Evolutionary conservation across 1,140 invertebrate genomes (phyloP).

Genomic region (Drosophila pandora): DNA sequence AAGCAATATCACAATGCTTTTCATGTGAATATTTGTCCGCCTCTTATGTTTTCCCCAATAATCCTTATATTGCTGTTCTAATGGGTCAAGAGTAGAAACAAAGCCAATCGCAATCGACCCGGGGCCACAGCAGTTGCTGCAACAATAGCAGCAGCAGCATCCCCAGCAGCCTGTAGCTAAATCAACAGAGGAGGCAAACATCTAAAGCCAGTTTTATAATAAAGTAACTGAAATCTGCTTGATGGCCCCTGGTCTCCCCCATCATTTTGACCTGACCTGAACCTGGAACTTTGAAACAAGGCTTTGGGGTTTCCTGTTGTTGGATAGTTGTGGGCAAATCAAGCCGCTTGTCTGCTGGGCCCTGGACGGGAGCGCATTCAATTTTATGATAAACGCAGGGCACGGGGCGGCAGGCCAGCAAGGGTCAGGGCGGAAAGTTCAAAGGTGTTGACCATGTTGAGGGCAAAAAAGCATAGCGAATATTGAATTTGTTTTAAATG

Average conservation of each 20-base stretch:
- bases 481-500: conserved; percentile 80
- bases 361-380: conserved; percentile 27
- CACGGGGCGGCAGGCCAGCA: conserved; percentile 6
- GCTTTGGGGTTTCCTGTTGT: conserved; percentile 42
- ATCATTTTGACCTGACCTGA: conserved; percentile 27
- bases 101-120: conserved; percentile 3
- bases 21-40: not conserved
- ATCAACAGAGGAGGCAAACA: conserved; percentile 44
- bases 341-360: conserved; percentile 43
- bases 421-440: conserved; percentile 54
- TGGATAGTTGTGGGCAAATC: conserved; percentile 53
- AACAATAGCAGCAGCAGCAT: conserved; percentile 12
- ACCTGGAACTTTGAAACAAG: conserved; percentile 47
- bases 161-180: conserved; percentile 4
- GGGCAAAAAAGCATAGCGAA: conserved; percentile 57
- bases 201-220: conserved; percentile 75
- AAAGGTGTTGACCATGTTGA: conserved; percentile 71
- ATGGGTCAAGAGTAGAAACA: not conserved
- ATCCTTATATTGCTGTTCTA: not conserved
- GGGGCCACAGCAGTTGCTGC: not conserved
- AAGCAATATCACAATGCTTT: not conserved
- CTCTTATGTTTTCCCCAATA: no score
- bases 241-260: conserved; percentile 14
- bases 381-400: conserved; percentile 61
- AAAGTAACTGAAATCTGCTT: conserved; percentile 76